Conservation (phyloP, 1,140 invertebrate genomes). For the Battus philenor region DNA sequence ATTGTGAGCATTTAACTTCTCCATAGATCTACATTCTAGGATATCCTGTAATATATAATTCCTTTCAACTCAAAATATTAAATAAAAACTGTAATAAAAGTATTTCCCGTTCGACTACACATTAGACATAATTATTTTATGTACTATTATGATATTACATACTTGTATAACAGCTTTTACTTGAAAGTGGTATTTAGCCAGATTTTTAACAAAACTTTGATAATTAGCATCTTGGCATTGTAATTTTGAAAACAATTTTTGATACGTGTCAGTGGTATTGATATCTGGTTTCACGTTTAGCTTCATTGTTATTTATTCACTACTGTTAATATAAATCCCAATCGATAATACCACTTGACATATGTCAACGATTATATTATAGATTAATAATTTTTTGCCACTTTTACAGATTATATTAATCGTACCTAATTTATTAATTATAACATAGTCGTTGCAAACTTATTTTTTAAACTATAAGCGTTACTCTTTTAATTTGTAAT, state of each 20-base stretch:
- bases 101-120: background rate
- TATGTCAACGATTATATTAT: too few species aligned
- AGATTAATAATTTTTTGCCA: too few species aligned
- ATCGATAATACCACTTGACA: too few species aligned
- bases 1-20: slow-evolving; percentile 83
- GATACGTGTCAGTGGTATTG: slow-evolving; percentile 25
- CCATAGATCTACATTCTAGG: slow-evolving; percentile 78
- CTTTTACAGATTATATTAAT: too few species aligned
- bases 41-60: slow-evolving; percentile 53
- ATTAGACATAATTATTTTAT: background rate
- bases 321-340: too few species aligned
- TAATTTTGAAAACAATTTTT: slow-evolving; percentile 36
- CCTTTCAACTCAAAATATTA: background rate
- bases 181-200: slow-evolving; percentile 84
- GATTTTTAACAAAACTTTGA: slow-evolving; percentile 73
- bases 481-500: too few species aligned
- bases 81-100: slow-evolving; percentile 17
- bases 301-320: slow-evolving; percentile 23
- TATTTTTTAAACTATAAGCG: too few species aligned
- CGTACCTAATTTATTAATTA: too few species aligned
- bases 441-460: too few species aligned
- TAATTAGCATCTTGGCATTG: slow-evolving; percentile 44
- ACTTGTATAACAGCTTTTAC: slow-evolving; percentile 88
- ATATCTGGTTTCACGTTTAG: slow-evolving; percentile 27
- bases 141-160: slow-evolving; percentile 28